Evolutionary conservation across 2,113 vertebrate species (phyloP), one percentile per base, ranked within the genome.

Genomic region (Oncorhynchus masou): DNA sequence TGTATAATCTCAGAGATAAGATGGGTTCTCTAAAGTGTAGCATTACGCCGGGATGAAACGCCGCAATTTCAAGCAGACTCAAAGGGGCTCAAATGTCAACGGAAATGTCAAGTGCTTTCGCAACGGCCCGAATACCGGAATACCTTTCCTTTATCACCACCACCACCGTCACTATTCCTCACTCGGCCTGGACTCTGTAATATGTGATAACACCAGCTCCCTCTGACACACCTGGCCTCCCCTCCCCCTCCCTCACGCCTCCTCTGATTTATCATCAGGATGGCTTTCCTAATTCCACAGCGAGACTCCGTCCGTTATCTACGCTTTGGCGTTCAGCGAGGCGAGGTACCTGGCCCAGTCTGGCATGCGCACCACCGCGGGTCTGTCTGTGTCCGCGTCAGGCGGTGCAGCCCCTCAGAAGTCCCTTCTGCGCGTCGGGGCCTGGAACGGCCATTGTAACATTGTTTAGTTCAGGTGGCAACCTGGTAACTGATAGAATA

Each of bases 1-100:
- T 79, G 87, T 89, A 89, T 95, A 95, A 96, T 96, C 93, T 94
- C 73, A 74, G 88, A 93, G 95, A 96, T 96, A 96, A 94, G 91
- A 74, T 85, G 85, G 87, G 84, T 79, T 92, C 80, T 90, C 90
- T 94, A 90, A 90, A 93, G 94, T 88, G 87, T 90, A 89, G 80
- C 86, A 60, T 95, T 94, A 93, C 94, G 92, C 89, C 79, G 90
- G 87, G 93, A 94, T 94, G 91, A 91, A 92, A 93, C 86, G 88
- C 91, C 87, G 89, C 89, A 92, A 91, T 88, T 91, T 94, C 91
- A 91, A 89, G 91, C 88, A 92, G 91, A 91, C 92, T 94, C 92
- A 94, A 79, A 89, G 91, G 70, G 86, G 88, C 89, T 91, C 88
- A 91, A 91, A 92, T 92, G 90, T 91, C 90, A 91, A 84, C 81